Base-by-base conservation (phyloP, 2,888 invertebrate genomes). In the Piscicola geometra region DNA sequence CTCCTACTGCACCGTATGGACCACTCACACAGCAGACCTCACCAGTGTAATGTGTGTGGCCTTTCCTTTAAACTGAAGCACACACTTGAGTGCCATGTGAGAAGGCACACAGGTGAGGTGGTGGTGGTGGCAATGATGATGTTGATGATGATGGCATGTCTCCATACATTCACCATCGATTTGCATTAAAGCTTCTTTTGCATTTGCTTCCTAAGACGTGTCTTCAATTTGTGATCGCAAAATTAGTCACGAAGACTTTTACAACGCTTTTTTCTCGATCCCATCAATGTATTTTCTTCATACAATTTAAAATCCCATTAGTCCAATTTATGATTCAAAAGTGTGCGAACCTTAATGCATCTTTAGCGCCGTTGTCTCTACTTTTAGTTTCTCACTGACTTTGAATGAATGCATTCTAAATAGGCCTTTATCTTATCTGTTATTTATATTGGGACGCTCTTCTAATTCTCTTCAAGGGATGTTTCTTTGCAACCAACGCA, bases 1-100 rank as follows among this genome's bases (percentile, higher is more conserved):
- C 82, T 90, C 71, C 86, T 90, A 76, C 86, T 88, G 0, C 90
- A 90, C 81, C 86, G 89, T 73, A 87, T 89, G 77, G 87, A 87
- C 74, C 90, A 90, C 79, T 82, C 85, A 1, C 85, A 86, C 71
- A 86, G 87, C 50, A 81, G 86, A 3, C 87, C 87, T 1, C 87
- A 83, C 81, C 83, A 84, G 75, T 88, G 88, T 80, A 86, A 87
- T 33, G 85, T 88, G 79, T 90, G 89, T 85, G 87, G 88, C 25
- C 88, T 88, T 81, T 87, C 88, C 79, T 89, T 89, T 81, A 86
- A 89, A 71, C 86, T 88, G 32, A 88, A 88, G 82, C 88, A 88
- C 76, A 89, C 89, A 80, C 86, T 89, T 71, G 84, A 87, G 25
- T 87, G 88, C 0, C 90, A 90, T 82, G 86, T 88, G 81, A 87